Base-by-base conservation (phyloP, 2,888 invertebrate species). In the Tetheella fluctuosa region DNA sequence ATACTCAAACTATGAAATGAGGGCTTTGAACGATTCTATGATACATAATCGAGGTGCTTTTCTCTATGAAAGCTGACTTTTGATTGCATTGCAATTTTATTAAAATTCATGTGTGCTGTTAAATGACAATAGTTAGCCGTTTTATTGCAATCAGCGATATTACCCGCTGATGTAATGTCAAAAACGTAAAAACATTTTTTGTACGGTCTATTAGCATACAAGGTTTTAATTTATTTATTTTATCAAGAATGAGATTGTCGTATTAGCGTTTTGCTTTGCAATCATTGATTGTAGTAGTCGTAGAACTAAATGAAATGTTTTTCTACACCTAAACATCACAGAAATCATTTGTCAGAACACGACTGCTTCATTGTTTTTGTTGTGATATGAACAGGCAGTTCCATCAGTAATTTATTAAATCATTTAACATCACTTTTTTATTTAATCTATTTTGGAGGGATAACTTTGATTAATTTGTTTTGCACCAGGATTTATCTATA, bases 1-100 rank as follows among this genome's bases (percentile, higher is more conserved):
- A 48, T 54, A 57, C 58, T 59, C 62, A 23, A 58, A 23, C 17
- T 34, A 13, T 30, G 20, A 55, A 55, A 37, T 34, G 17, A 55
- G 17, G 17, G n/a, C 12, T 54, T 17, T 54, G 8, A 0, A n/a
- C 12, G 17, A 8, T 17, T 54, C 30, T n/a, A 30, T 25, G 23
- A 25, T 10, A 13, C n/a, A n/a, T 53, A 15, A 2, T 20, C 13
- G n/a, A 53, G 7, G 53, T 53, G 20, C 20, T 17, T 10, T 48
- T 48, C n/a, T 48, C 48, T 10, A 48, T 20, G 20, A 48, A n/a
- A 20, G 48, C 48, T 20, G 10, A 48, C 48, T 8, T 15, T 15
- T n/a, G 4, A n/a, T n/a, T 39, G 15, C 4, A 39, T n/a, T 39
- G 39, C 39, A 39, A 37, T n/a, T 39, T 15, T 15, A 37, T 3